Conservation (phyloP, 2,888 invertebrate species). For the Agonum fuliginosum region DNA sequence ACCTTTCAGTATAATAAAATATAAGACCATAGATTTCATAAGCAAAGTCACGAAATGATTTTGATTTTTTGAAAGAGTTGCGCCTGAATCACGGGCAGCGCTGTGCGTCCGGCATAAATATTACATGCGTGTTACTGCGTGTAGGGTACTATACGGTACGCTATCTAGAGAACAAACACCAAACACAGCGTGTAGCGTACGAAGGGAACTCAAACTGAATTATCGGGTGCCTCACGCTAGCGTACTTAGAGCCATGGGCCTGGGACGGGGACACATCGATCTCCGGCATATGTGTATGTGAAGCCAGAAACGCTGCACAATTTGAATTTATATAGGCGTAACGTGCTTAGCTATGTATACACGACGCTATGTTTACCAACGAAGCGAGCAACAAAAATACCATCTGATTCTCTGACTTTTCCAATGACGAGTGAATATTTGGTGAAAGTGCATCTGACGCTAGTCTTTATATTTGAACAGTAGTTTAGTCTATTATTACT, state of each 20-base stretch:
- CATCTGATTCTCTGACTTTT: neutral
- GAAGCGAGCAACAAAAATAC: too few relatives aligned
- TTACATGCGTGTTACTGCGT: too few relatives aligned
- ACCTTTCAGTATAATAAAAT: too few relatives aligned
- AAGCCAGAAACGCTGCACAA: neutral
- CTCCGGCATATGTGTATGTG: conserved; percentile 9
- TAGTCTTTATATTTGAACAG: too few relatives aligned
- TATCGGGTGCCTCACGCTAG: conserved; percentile 42
- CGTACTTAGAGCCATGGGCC: conserved; percentile 11
- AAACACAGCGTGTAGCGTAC: neutral
- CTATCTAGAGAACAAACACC: conserved; percentile 47
- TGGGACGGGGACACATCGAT: conserved; percentile 28
- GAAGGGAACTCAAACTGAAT: conserved; percentile 41
- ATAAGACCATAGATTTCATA: too few relatives aligned
- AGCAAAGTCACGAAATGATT: too few relatives aligned
- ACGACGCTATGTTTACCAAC: neutral
- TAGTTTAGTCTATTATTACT: too few relatives aligned
- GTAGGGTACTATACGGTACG: neutral
- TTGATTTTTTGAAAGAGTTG: too few relatives aligned
- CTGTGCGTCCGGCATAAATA: too few relatives aligned
- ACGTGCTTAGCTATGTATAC: neutral
- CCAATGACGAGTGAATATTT: too few relatives aligned
- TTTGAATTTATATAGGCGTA: conserved; percentile 7
- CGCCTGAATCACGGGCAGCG: too few relatives aligned
- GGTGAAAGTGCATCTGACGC: too few relatives aligned